Conservation (phyloP, 1,140 invertebrate species). For the Berghia stephanieae region DNA sequence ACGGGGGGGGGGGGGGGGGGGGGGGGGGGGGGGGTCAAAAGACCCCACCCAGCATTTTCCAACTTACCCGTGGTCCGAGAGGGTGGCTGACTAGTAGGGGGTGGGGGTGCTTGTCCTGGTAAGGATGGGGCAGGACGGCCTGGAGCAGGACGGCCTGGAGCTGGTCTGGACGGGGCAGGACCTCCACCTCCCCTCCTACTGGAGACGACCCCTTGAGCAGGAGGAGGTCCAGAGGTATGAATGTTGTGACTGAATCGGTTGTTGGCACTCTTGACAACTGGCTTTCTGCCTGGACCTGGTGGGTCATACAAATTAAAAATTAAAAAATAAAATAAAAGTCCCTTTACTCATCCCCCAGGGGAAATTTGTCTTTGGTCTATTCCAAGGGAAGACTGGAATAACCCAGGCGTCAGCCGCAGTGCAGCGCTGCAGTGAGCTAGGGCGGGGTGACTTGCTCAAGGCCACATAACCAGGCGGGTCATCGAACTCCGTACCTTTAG, state of each 20-base stretch:
- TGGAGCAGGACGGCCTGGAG: slow-evolving; percentile 39
- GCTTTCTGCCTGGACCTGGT: slow-evolving; percentile 52
- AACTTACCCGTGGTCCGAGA: slow-evolving; percentile 37
- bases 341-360: too few species aligned
- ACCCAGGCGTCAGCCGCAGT: too few species aligned
- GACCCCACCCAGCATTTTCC: too few species aligned
- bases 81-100: slow-evolving; percentile 42
- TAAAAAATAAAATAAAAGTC: not conserved
- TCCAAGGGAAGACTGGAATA: too few species aligned
- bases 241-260: slow-evolving; percentile 26
- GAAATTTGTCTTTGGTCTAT: too few species aligned
- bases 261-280: slow-evolving; percentile 41
- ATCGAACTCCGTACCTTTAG: too few species aligned
- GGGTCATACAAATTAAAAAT: not conserved
- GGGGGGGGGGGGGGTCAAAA: too few species aligned
- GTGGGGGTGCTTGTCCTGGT: slow-evolving; percentile 36
- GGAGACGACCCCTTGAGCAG: slow-evolving; percentile 30
- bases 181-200: slow-evolving; percentile 21
- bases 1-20: too few species aligned
- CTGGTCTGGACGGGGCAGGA: slow-evolving; percentile 29
- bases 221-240: slow-evolving; percentile 19
- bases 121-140: slow-evolving; percentile 40
- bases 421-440: too few species aligned
- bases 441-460: too few species aligned
- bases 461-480: too few species aligned